Base-by-base conservation (phyloP, 2,797 vertebrate genomes). In the Columba guinea region DNA sequence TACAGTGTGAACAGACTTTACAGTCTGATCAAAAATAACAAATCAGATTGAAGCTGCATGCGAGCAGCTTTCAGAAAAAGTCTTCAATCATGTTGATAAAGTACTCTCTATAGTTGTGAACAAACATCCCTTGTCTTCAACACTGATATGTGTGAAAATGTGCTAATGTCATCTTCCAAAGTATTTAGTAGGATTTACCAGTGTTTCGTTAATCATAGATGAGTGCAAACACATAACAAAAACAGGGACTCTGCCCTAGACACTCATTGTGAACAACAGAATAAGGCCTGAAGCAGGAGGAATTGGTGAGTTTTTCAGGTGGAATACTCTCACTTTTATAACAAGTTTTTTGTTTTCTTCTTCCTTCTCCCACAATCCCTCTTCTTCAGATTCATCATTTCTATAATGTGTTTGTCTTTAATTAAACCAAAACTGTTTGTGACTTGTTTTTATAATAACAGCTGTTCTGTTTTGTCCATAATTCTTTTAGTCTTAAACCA, bases 401-500 rank as follows among this genome's bases (percentile, higher is more conserved):
- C 75, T 78, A 16, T 85, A 52, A 34, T 70, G 46, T 30, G 13
- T 92, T 51, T 85, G 52, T 13, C 39, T 85, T 53, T 85, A 56
- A 26, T 27, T 82, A 84, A 84, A 86, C 44, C 67, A 11, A 73
- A 80, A 69, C 37, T 63, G 26, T 44, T 92, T 83, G 55, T 52
- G 23, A 67, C 84, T 46, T 79, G 14, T 28, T 94, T 95, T 92
- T 93, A 28, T 93, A 94, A 68, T 93, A 73, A 85, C 8, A 2
- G 2, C 13, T 87, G 44, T 92, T 94, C 80, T 86, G 79, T 96
- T 97, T 81, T 94, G 67, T 76, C 79, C 41, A n/a, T 94, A 69
- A 78, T 84, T 93, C 12, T 93, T 95, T 76, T 68, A 97, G 96
- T 97, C 89, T 80, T 97, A 97, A 98, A 32, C 76, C 96, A 97